Percentiles rank a stretch among this genome's conserved stretches.
phyloP scores from a whole-genome alignment of 2,113 vertebrate genomes.

The Fregetta grallaria region DNA sequence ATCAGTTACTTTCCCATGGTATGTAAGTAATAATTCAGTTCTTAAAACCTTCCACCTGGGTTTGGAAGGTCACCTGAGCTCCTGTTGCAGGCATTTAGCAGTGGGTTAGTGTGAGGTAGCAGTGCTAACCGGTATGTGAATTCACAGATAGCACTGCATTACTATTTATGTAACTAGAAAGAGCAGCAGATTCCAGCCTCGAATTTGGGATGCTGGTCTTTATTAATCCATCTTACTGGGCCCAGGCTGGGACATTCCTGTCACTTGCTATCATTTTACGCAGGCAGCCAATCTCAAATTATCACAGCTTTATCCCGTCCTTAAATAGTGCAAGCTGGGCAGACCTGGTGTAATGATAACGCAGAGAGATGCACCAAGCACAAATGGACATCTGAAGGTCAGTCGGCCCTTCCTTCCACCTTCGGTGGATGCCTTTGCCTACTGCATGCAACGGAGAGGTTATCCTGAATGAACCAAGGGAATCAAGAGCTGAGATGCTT shows the following conservation, averaged over 20 bases:
- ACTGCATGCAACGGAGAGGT: background rate
- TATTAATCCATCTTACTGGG: background rate
- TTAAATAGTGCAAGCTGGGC: background rate
- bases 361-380: background rate
- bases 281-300: background rate
- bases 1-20: constrained; percentile 53
- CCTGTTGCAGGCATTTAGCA: constrained; percentile 18
- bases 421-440: background rate
- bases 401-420: background rate
- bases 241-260: background rate
- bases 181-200: background rate
- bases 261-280: background rate
- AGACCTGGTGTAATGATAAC: background rate
- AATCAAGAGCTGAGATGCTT: background rate
- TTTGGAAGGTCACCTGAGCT: constrained; percentile 52
- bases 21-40: constrained; percentile 46
- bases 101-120: background rate
- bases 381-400: background rate
- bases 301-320: background rate
- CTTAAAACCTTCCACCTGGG: constrained; percentile 50
- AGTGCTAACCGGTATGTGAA: background rate
- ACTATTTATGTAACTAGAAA: constrained; percentile 8
- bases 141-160: background rate
- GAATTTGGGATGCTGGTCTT: background rate
- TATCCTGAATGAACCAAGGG: background rate